Base-by-base conservation (phyloP, 2,113 vertebrate genomes). In the Tretioscincus oriximinensis region DNA sequence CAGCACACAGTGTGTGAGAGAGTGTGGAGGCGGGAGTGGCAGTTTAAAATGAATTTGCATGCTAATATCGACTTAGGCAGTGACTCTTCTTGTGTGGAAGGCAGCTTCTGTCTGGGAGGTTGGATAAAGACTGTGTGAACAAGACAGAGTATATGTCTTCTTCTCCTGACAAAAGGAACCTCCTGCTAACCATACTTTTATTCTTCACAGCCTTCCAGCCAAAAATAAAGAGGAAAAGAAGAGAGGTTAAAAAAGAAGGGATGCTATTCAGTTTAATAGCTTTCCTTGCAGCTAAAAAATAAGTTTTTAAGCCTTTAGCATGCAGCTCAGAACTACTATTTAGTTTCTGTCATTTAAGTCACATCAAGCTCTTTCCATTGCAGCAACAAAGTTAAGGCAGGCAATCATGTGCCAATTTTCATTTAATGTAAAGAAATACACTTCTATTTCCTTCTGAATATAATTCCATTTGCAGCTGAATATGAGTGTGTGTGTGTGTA, bases 311-410 rank as follows among this genome's bases (percentile, higher is more conserved):
- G 77, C 80, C 76, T 81, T 90, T 89, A 87, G 80, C 85, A 72
- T 71, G 22, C 79, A 77, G 78, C 2, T 9, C 74, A 71, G 84
- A 87, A 84, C 31, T 80, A 64, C 18, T 81, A 35, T 83, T 93
- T 88, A 85, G 63, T 85, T 90, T 91, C 76, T 90, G 78, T 81
- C 41, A 54, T 90, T 90, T 83, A 54, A 83, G 29, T 82, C 1
- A 0, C 81, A 65, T 87, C 81, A 82, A 79, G 31, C 67, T 86
- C 73, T 87, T 87, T 60, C 77, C 51, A 82, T 81, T 67, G 63
- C 85, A 85, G 81, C 65, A 87, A 61, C 11, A 86, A 85, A 79
- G 84, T 74, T 45, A 14, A 70, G 86, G 78, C 20, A 88, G 18
- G 28, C 49, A 77, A 76, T 76, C 0, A 0, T 28, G 70, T 89